Evolutionary conservation across 1,140 invertebrate genomes (phyloP).

Genomic region (Formica exsecta): DNA sequence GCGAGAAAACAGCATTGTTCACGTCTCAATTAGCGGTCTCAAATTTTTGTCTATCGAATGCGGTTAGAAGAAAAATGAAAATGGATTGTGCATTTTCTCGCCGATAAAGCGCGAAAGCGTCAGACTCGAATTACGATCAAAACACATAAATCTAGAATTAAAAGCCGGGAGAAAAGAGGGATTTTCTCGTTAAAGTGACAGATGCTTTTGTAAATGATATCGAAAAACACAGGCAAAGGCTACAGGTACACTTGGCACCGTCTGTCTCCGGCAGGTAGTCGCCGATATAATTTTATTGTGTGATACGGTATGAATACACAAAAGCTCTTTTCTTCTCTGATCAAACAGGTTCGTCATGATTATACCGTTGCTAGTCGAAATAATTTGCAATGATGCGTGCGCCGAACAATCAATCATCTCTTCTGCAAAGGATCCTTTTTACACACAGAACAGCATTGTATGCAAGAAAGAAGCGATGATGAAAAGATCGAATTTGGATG

Average conservation of each 20-base stretch:
- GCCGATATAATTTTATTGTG: not conserved
- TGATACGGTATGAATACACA: not conserved
- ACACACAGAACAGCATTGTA: not conserved
- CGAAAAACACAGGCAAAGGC: slow-evolving; percentile 4
- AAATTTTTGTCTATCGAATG: slow-evolving; percentile 26
- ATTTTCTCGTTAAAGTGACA: slow-evolving; percentile 28
- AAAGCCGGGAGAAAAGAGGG: not conserved
- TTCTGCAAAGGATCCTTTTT: not conserved
- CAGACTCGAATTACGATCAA: not conserved
- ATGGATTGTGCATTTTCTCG: not conserved
- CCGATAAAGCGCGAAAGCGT: slow-evolving; percentile 8
- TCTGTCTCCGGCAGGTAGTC: slow-evolving; percentile 17
- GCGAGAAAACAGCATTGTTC: slow-evolving; percentile 60
- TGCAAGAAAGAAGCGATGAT: not conserved
- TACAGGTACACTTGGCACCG: slow-evolving; percentile 40
- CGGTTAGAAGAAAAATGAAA: not conserved
- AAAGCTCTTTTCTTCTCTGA: not conserved
- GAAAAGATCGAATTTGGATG: slow-evolving; percentile 29
- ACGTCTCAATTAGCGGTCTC: slow-evolving; percentile 34
- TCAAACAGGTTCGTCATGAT: slow-evolving; percentile 72
- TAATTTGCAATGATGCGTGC: slow-evolving; percentile 60
- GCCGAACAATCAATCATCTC: slow-evolving; percentile 37
- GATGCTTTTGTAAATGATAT: slow-evolving; percentile 56
- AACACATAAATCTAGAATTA: slow-evolving; percentile 12
- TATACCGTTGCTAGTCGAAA: slow-evolving; percentile 71